Conservation (phyloP, 2,113 vertebrate species). For the Eclectus roratus region DNA sequence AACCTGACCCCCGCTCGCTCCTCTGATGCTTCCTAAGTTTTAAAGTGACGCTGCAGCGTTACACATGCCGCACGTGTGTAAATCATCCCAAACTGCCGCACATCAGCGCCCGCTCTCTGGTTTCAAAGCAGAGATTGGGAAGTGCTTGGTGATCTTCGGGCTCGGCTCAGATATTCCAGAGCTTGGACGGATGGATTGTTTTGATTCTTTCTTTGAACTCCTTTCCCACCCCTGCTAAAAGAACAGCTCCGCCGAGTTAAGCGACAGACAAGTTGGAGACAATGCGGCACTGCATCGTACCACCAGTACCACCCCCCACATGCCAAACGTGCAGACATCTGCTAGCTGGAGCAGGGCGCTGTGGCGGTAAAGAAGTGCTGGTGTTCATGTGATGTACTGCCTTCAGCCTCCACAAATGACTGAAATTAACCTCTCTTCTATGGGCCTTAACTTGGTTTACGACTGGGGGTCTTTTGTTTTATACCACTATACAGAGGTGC, state of each 20-base stretch:
- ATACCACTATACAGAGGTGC: constrained; percentile 71
- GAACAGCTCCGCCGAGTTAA: constrained; percentile 71
- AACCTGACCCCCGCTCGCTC: constrained; percentile 17
- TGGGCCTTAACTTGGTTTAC: constrained; percentile 54
- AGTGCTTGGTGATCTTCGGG: constrained; percentile 71
- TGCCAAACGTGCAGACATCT: constrained; percentile 74
- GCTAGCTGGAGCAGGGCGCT: constrained; percentile 64
- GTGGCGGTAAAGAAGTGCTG: constrained; percentile 68
- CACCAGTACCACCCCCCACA: constrained; percentile 1
- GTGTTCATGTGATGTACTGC: constrained; percentile 67
- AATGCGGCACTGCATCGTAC: constrained; percentile 34
- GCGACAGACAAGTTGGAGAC: constrained; percentile 80
- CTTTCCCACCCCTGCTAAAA: constrained; percentile 70
- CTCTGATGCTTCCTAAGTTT: constrained; percentile 24
- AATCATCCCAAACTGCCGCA: constrained; percentile 35
- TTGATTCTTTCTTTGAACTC: constrained; percentile 82
- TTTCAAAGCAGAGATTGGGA: constrained; percentile 73
- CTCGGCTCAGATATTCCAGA: constrained; percentile 53
- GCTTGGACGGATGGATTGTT: constrained; percentile 71
- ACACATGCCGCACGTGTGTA: constrained; percentile 17
- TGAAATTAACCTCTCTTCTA: constrained; percentile 65
- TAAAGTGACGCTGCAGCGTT: constrained; percentile 11
- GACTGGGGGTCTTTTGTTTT: constrained; percentile 67
- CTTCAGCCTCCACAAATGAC: constrained; percentile 50
- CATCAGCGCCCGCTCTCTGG: constrained; percentile 24